Base-by-base conservation (phyloP, 2,113 vertebrate species). In the Amia ocellicauda region DNA sequence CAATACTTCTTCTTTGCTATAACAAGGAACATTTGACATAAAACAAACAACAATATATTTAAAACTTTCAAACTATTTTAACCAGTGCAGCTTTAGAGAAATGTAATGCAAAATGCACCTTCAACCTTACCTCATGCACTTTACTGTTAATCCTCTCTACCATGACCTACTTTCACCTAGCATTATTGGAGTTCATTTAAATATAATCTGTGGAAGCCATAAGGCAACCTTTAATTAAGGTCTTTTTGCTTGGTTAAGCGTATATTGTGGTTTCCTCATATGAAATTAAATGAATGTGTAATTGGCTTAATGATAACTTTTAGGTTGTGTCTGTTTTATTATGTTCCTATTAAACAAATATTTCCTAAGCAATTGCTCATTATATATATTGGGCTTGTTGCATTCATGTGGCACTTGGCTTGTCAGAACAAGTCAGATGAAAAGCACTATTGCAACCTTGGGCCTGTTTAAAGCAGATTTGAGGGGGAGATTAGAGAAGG, bases 271-370 rank as follows among this genome's bases (percentile, higher is more conserved):
- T n/a, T 58, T 62, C 55, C 51, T 23, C 60, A 60, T 49, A 53
- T 56, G 63, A 42, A 63, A 51, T 64, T 52, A 45, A 66, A 31
- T 47, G 66, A 64, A 50, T 54, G 51, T 64, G 58, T 66, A 63
- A 65, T 68, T 63, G 66, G 67, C 47, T 62, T 75, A 75, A 72
- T 71, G 73, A 66, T 69, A 68, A 64, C 66, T 64, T 70, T 75
- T 72, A 59, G 52, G 62, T 55, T 71, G 60, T 49, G 60, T 61
- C 59, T 60, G 47, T 27, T 62, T 54, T 59, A 69, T 69, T 54
- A 75, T 69, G 29, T 60, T 66, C 51, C 53, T 56, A 58, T 66
- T 50, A 71, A 69, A 74, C 64, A 74, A 70, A 71, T 60, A 70
- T 55, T 63, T 58, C 63, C 63, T 69, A 49, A 55, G 62, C 19